A percentile compares a stretch with the other conserved stretches of the same genome.
These are phyloP conservation scores for Caradrina kadenii DNA, from an alignment of 2,888 invertebrate genomes.

Conservation along the genomic window DNA sequence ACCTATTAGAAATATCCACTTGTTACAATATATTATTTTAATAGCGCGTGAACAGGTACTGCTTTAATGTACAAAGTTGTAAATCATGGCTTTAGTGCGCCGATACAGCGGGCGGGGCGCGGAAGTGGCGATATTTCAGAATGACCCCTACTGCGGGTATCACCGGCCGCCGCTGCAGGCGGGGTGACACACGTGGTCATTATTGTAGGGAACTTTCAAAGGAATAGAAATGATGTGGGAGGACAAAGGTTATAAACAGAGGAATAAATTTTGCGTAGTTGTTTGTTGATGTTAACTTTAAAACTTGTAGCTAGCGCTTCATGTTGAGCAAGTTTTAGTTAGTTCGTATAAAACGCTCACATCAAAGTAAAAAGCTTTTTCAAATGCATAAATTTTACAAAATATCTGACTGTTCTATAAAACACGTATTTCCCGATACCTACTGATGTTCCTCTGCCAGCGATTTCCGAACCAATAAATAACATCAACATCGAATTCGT, in stretches of 20 bases:
- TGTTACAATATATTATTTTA: slow-evolving; percentile 39
- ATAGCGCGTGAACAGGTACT: slow-evolving; percentile 54
- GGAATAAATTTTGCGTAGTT: background rate
- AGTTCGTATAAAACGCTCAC: background rate
- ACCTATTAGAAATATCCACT: slow-evolving; percentile 15
- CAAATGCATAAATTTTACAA: background rate
- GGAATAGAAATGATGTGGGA: background rate
- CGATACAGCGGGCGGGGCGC: slow-evolving; percentile 59
- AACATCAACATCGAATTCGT: slow-evolving; percentile 58
- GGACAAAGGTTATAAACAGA: background rate
- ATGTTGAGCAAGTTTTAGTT: background rate
- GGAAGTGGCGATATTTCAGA: slow-evolving; percentile 58
- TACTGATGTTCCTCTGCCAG: slow-evolving; percentile 24
- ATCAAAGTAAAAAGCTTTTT: background rate
- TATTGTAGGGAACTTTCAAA: slow-evolving; percentile 20
- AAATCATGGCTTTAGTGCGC: slow-evolving; percentile 59
- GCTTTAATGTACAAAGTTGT: slow-evolving; percentile 44
- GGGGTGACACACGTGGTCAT: slow-evolving; percentile 22
- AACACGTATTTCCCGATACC: slow-evolving; percentile 8
- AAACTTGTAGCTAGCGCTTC: background rate
- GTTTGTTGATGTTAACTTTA: background rate
- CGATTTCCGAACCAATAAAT: slow-evolving; percentile 57
- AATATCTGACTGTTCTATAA: background rate
- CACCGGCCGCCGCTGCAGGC: slow-evolving; percentile 35
- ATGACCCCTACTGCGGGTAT: slow-evolving; percentile 52